Evolutionary conservation across 2,888 invertebrate species (phyloP), one percentile per base, ranked within the genome.

Genomic region (Nomada ferruginata): DNA sequence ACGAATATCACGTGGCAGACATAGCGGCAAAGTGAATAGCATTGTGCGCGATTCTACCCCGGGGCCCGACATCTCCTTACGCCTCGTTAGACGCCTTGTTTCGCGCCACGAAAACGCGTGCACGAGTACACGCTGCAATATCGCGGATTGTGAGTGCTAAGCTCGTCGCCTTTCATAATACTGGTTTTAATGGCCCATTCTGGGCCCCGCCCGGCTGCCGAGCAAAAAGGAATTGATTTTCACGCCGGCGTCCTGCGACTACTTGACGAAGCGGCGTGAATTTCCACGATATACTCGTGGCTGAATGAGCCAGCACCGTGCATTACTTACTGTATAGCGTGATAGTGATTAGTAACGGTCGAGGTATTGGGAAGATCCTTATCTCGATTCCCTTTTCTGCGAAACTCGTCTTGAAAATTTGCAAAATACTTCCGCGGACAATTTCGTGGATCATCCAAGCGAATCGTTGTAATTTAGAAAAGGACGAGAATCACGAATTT

Each of bases 31-130:
- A 81, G 87, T 83, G 87, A 87, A 87, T 86, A 79, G 86, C 83
- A 90, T 86, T 87, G 85, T 89, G 78, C 83, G 69, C 85, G 82
- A 74, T 82, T 83, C 85, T 85, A 83, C 83, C 90, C 86, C 81
- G 84, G 88, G 89, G 89, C 89, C 83, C 83, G 83, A 84, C 86
- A 86, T 90, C 88, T 90, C 87, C 90, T 91, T 90, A 86, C 89
- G 88, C 84, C 91, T 91, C 91, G 91, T 90, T 91, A 91, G 89
- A 89, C 87, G 88, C 85, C 90, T 91, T 91, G 89, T 91, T 90
- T 89, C 89, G 85, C 85, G 87, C 88, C 87, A 85, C 85, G 83
- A 89, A 80, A 89, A 88, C 85, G 81, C 79, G 79, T 79, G 70
- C 82, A 85, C 76, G 84, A 77, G 85, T 70, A 70, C 75, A 79